Percentiles rank a stretch among this genome's conserved stretches.
phyloP scores from a whole-genome alignment of 2,888 invertebrate species.

The Sinotaia quadrata region DNA sequence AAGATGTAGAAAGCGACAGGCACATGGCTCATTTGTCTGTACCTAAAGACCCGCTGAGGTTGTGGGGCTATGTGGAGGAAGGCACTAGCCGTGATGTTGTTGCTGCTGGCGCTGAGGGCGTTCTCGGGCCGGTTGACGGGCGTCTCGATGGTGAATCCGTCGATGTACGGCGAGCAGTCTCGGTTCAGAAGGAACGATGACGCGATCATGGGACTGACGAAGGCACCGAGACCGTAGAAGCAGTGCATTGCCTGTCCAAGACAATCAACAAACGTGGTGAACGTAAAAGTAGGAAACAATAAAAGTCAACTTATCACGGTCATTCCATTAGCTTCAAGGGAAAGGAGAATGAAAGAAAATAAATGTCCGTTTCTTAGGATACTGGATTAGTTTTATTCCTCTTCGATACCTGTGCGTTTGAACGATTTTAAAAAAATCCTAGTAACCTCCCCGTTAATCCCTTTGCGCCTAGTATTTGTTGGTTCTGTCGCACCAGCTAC shows the following conservation, averaged over 20 bases:
- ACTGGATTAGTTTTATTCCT: no score
- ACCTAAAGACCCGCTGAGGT: constrained; percentile 52
- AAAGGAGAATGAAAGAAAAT: no score
- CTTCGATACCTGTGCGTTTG: no score
- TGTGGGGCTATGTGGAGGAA: constrained; percentile 42
- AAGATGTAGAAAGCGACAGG: constrained; percentile 74
- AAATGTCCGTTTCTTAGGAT: no score
- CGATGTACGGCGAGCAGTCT: constrained; percentile 70
- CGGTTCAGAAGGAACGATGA: constrained; percentile 73
- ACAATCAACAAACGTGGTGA: no score
- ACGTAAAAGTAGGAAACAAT: no score
- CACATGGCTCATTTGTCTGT: constrained; percentile 67
- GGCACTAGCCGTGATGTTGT: constrained; percentile 8
- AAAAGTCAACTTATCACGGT: no score
- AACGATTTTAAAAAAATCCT: no score
- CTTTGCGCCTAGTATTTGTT: no score
- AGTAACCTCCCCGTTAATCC: no score
- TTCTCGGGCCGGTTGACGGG: constrained; percentile 23
- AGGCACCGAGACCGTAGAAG: constrained; percentile 74
- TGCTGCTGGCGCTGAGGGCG: background rate
- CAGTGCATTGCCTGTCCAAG: constrained; percentile 73
- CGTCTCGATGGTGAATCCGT: constrained; percentile 51
- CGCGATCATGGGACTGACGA: constrained; percentile 74
- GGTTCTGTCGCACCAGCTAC: no score
- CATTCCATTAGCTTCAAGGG: no score